phyloP scores from a whole-genome alignment of 2,113 vertebrate species.

The Indicator indicator region DNA sequence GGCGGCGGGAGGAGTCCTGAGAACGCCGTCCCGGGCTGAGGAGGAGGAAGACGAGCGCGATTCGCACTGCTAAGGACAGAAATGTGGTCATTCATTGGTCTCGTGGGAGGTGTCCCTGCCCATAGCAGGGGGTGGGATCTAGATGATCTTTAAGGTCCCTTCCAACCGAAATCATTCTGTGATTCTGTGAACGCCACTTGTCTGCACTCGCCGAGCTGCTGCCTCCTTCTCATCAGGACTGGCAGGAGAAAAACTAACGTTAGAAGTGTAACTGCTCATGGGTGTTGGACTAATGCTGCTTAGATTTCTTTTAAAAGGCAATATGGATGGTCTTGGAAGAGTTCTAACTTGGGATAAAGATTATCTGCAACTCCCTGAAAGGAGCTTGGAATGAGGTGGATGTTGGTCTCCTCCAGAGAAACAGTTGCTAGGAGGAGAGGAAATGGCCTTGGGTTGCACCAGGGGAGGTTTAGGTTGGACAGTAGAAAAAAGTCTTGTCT shows the following conservation, averaged over 20 bases:
- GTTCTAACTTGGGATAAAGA: not conserved
- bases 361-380: not conserved
- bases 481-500: too few relatives aligned
- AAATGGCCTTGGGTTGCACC: too few relatives aligned
- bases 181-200: too few relatives aligned
- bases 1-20: not conserved
- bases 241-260: not conserved
- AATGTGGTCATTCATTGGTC: too few relatives aligned
- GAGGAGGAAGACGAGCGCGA: not conserved
- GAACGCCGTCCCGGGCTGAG: not conserved
- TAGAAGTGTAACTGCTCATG: not conserved
- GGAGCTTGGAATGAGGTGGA: too few relatives aligned
- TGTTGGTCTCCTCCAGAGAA: too few relatives aligned
- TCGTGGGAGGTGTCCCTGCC: too few relatives aligned
- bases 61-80: fast-evolving
- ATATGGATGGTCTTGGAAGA: not conserved
- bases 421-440: too few relatives aligned
- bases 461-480: too few relatives aligned
- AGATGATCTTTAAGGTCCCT: too few relatives aligned
- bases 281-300: fast-evolving
- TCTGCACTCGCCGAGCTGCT: not conserved
- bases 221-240: not conserved
- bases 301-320: not conserved
- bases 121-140: too few relatives aligned
- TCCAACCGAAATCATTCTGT: too few relatives aligned